Evolutionary conservation across 2,888 invertebrate species (phyloP), one percentile per base, ranked within the genome.

Genomic region (Brachypalpus laphriformis): DNA sequence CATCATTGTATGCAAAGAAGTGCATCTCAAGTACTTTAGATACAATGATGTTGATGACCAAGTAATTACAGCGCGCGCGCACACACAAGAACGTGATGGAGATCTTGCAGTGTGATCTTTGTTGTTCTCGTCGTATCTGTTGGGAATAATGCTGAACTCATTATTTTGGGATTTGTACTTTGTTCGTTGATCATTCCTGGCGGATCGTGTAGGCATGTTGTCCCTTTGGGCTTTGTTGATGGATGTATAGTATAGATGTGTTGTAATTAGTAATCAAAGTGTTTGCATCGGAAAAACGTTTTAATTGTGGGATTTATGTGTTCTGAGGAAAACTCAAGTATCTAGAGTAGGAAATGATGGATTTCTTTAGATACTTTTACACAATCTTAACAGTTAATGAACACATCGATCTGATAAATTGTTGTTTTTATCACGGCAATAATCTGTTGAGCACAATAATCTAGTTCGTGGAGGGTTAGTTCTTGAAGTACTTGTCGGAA

Each of bases 71-170:
- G 65, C 45, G 70, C 40, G 42, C 37, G n/a, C n/a, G n/a, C n/a
- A n/a, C n/a, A n/a, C n/a, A 82, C 77, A 71, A 71, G 71, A 82
- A 78, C 82, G 82, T 82, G 82, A 78, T 78, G 66, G 22, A 66
- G 82, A 77, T 82, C 63, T 42, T n/a, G 20, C 57, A 51, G 70
- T 65, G 47, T 68, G 78, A 82, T 82, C 59, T 63, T 70, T 72
- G 42, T 47, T 28, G 11, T 37, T 28, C 18, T n/a, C 0, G 42
- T 42, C 14, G 14, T 42, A 57, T 25, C 49, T 57, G 77, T 61
- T 72, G 51, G 42, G 74, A 80, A 66, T 74, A 11, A 54, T 45
- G 72, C 51, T 82, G 71, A 65, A 77, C 82, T 82, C 77, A 82
- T 82, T 82, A 76, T 76, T 63, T 76, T 57, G 18, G 37, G 71